phyloP scores from a whole-genome alignment of 2,888 invertebrate species.

The Chouioia cunea region DNA sequence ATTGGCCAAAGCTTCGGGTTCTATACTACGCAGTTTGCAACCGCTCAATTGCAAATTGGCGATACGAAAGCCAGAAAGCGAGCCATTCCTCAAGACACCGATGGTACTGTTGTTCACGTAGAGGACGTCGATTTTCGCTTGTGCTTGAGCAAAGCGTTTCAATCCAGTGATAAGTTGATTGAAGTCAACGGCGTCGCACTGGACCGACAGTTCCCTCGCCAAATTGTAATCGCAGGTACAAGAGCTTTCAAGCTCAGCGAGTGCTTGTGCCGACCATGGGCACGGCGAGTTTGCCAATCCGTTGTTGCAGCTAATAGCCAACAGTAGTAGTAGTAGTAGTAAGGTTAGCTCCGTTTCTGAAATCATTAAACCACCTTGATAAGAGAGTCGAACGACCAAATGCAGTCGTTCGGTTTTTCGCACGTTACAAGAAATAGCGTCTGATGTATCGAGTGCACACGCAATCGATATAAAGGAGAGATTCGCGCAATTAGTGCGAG shows the following conservation, averaged over 20 bases:
- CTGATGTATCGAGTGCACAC: too few relatives aligned
- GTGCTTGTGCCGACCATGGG: slow-evolving; percentile 83
- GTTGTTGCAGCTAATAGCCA: slow-evolving; percentile 44
- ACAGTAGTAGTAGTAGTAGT: slow-evolving; percentile 51
- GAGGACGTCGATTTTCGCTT: slow-evolving; percentile 80
- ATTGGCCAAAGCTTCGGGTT: slow-evolving; percentile 83
- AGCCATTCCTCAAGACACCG: slow-evolving; percentile 75
- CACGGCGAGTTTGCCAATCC: slow-evolving; percentile 77
- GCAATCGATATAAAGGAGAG: neutral
- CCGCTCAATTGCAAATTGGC: slow-evolving; percentile 88
- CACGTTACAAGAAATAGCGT: too few relatives aligned
- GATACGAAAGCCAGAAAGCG: slow-evolving; percentile 79
- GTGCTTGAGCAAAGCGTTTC: slow-evolving; percentile 77
- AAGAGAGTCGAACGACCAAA: too few relatives aligned
- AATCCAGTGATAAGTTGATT: slow-evolving; percentile 79
- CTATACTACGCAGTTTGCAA: slow-evolving; percentile 80
- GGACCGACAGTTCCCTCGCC: slow-evolving; percentile 87
- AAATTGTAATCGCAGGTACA: slow-evolving; percentile 91
- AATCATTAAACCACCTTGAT: too few relatives aligned
- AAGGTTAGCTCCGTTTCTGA: slow-evolving; percentile 41
- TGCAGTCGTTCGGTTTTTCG: too few relatives aligned
- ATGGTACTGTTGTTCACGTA: slow-evolving; percentile 92
- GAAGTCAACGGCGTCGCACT: slow-evolving; percentile 91
- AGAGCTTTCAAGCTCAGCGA: slow-evolving; percentile 81
- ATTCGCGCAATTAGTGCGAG: slow-evolving; percentile 35